phyloP scores from a whole-genome alignment of 2,113 vertebrate species.

The Noturus placidus region DNA sequence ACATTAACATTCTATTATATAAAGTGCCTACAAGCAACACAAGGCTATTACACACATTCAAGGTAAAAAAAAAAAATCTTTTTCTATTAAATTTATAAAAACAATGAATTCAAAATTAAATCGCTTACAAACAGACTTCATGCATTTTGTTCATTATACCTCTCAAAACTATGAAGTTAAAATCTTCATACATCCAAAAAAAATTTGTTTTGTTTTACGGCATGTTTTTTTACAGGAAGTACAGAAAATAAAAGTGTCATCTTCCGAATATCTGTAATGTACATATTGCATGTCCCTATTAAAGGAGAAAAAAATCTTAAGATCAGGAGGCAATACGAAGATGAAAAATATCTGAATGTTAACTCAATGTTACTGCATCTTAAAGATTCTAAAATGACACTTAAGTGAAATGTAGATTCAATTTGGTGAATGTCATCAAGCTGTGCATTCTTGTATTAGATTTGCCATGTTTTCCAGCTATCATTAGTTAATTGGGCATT shows the following conservation, averaged over 20 bases:
- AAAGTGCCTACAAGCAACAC: conserved; percentile 60
- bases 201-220: conserved; percentile 32
- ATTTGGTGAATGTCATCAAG: conserved; percentile 28
- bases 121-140: conserved; percentile 50
- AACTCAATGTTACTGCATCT: conserved; percentile 18
- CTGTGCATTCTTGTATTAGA: background rate
- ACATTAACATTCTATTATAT: conserved; percentile 55
- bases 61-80: conserved; percentile 43
- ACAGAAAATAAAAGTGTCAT: conserved; percentile 56
- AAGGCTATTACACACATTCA: conserved; percentile 50
- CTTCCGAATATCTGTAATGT: conserved; percentile 46
- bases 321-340: conserved; percentile 35
- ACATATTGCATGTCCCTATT: conserved; percentile 56
- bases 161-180: conserved; percentile 49
- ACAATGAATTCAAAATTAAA: conserved; percentile 49
- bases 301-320: conserved; percentile 31
- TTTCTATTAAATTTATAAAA: conserved; percentile 52
- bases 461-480: conserved; percentile 3
- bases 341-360: conserved; percentile 23
- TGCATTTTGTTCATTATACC: conserved; percentile 52
- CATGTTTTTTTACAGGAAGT: conserved; percentile 40
- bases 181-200: conserved; percentile 49
- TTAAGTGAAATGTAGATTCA: conserved; percentile 17
- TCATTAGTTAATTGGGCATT: background rate
- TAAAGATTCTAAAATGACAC: conserved; percentile 33